These are phyloP conservation scores for Philaethria dido DNA, from an alignment of 2,888 invertebrate species.

Conservation along the genomic window DNA sequence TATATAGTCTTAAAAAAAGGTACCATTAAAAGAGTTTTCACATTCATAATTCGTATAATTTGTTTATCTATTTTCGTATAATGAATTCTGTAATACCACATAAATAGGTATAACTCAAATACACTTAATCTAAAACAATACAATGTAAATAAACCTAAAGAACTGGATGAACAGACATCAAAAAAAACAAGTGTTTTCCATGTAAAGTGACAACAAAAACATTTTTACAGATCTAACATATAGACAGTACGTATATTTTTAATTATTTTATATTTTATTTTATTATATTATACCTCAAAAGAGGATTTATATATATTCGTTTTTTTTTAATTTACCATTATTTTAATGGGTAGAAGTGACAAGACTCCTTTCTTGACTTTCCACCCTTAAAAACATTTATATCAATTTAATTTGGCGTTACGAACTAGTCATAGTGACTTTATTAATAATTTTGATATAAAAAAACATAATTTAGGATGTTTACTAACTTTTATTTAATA, in stretches of 20 bases:
- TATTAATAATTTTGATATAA: not conserved
- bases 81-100: conserved; percentile 45
- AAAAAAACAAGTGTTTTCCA: not conserved
- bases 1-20: not conserved
- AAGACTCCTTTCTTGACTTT: not conserved
- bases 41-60: conserved; percentile 78
- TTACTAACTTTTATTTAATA: not conserved
- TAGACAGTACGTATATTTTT: conserved; percentile 3
- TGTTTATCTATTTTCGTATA: conserved; percentile 43
- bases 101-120: conserved; percentile 39
- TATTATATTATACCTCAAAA: conserved; percentile 16
- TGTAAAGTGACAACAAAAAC: not conserved
- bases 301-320: conserved; percentile 11
- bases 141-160: conserved; percentile 17
- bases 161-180: not conserved
- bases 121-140: conserved; percentile 28
- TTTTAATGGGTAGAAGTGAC: not conserved
- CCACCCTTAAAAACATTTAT: not conserved
- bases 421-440: not conserved
- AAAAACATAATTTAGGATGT: not conserved
- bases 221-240: conserved; percentile 1
- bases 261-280: not conserved
- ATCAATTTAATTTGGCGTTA: conserved; percentile 6
- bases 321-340: not conserved
- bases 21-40: conserved; percentile 56